These are phyloP conservation scores for Drosophila seclusa DNA, from an alignment of 2,888 invertebrate genomes.

Conservation along the genomic window DNA sequence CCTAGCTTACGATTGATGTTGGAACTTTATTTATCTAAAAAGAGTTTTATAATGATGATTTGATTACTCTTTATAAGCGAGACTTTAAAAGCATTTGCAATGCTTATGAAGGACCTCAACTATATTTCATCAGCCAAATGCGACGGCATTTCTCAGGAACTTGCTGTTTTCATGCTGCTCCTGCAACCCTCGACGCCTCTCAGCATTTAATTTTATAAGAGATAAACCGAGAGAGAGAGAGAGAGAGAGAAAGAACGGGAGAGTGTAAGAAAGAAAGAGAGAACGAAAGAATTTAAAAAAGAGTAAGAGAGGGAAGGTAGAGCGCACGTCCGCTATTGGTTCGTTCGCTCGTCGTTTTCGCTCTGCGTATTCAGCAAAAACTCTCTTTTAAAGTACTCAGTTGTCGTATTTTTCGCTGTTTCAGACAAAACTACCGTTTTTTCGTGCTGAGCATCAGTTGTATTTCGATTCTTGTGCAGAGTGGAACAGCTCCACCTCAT, in stretches of 20 bases:
- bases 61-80: constrained; percentile 11
- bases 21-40: neutral
- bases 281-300: neutral
- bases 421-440: constrained; percentile 6
- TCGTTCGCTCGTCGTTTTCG: neutral
- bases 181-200: neutral
- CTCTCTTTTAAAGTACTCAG: neutral
- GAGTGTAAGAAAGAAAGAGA: constrained; percentile 1
- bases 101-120: constrained; percentile 44
- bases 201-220: neutral
- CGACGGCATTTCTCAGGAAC: constrained; percentile 11
- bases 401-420: constrained; percentile 16
- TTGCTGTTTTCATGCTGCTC: constrained; percentile 32
- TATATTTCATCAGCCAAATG: constrained; percentile 61
- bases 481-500: constrained; percentile 15
- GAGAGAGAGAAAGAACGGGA: neutral
- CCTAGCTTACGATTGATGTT: neutral
- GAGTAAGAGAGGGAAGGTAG: neutral
- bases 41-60: constrained; percentile 22
- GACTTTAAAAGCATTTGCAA: constrained; percentile 26
- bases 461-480: constrained; percentile 24
- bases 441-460: constrained; percentile 19
- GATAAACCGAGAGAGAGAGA: neutral
- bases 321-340: neutral
- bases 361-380: constrained; percentile 11